A percentile compares a stretch with the other conserved stretches of the same genome.
Evolutionary conservation across 2,888 invertebrate genomes (phyloP).

Genomic region (Athrips mouffetella): DNA sequence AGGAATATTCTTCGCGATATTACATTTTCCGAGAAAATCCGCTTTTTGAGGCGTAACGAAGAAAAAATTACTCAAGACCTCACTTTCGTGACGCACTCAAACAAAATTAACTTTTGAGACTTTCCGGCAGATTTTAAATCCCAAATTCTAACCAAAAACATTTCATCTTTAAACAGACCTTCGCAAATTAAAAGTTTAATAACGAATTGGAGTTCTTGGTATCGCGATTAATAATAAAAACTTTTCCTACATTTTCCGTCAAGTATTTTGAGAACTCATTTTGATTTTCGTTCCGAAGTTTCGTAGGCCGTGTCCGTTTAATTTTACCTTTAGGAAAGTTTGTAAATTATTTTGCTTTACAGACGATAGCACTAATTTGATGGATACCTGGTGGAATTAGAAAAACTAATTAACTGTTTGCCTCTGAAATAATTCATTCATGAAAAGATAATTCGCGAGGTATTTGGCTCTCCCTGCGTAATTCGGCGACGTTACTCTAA

Average conservation of each 20-base stretch:
- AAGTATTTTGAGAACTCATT: not conserved
- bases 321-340: not conserved
- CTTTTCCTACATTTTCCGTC: not conserved
- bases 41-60: slow-evolving; percentile 55
- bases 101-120: slow-evolving; percentile 51
- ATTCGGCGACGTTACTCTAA: slow-evolving; percentile 44
- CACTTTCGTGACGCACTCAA: slow-evolving; percentile 29
- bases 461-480: slow-evolving; percentile 38
- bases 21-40: slow-evolving; percentile 11
- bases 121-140: not conserved
- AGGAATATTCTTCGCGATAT: slow-evolving; percentile 10
- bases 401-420: slow-evolving; percentile 14
- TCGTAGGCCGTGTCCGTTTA: not conserved
- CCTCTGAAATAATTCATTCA: slow-evolving; percentile 30
- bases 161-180: not conserved
- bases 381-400: not conserved
- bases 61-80: slow-evolving; percentile 47
- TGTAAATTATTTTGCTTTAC: not conserved
- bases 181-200: not conserved
- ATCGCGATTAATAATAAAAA: not conserved
- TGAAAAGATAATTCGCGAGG: slow-evolving; percentile 48
- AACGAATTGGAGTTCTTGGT: not conserved
- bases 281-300: slow-evolving; percentile 16
- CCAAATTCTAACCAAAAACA: not conserved
- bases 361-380: not conserved